Base-by-base conservation (phyloP, 2,113 vertebrate genomes). In the Ceuthmochares aereus region DNA sequence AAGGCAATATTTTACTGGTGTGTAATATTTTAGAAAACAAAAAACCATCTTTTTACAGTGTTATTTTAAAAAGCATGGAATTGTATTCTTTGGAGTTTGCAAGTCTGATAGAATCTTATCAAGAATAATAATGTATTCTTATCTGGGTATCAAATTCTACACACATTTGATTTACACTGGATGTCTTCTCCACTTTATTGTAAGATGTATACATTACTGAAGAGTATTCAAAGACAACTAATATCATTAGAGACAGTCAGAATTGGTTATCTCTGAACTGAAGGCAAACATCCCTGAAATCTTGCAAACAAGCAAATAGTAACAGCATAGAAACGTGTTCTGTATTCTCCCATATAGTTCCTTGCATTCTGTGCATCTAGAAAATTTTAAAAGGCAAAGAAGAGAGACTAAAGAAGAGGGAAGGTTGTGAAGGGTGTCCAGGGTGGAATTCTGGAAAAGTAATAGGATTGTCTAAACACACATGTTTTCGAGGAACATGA, bases 381-480 rank as follows among this genome's bases (percentile, higher is more conserved):
- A 84, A 32, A 14, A 55, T 18, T 18, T 47, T 14, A 78, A n/a
- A 67, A 74, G 27, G 18, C 2, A 4, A 75, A 85, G 10, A 45
- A 43, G 4, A 19, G 15, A 63, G 13, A 30, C 1, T 2, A 5
- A 66, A 67, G 51, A 67, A 74, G 3, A 2, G 2, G 4, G 4
- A 26, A 76, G 3, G 1, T 34, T 78, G 5, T 32, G 56, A 87
- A 62, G 29, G 25, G 42, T 16, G 6, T 3, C 6, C 14, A 36
- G 45, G 4, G 3, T 67, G 10, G 82, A 84, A 91, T 37, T 51
- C 40, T 74, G 55, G 11, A 67, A 86, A 96, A 59, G 3, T 49
- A 2, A 43, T 20, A 58, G 17, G 25, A 18, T 40, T 52, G 22
- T 45, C 14, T 89, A 47, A 91, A 45, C 19, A 60, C 1, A 2